A percentile compares a stretch with the other conserved stretches of the same genome.
Evolutionary conservation across 2,888 invertebrate genomes (phyloP).

Genomic region (Apodemia mormo): DNA sequence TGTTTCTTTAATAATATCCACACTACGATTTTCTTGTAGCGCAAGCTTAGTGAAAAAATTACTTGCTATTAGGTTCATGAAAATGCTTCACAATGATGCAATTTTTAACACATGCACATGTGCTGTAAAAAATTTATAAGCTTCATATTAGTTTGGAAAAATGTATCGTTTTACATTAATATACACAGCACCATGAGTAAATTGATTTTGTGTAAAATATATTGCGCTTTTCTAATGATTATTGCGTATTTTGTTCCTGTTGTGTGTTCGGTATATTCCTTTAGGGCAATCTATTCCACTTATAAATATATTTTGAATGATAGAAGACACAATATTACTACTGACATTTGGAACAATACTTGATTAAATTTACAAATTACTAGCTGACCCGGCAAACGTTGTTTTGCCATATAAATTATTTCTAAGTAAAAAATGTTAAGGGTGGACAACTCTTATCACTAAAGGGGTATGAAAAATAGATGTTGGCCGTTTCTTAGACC

Average conservation of each 20-base stretch:
- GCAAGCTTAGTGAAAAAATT: background rate
- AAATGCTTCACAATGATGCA: background rate
- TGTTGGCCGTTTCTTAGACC: too few species aligned
- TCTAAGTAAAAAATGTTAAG: too few species aligned
- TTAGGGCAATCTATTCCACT: background rate
- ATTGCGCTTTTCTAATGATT: background rate
- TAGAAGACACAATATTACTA: too few species aligned
- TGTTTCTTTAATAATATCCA: background rate
- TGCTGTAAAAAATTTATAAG: background rate
- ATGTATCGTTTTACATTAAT: background rate
- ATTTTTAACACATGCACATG: background rate
- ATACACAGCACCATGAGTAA: background rate
- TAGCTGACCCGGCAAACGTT: too few species aligned
- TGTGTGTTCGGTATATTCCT: background rate
- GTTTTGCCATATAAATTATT: too few species aligned
- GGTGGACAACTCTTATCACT: too few species aligned
- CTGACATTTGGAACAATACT: too few species aligned
- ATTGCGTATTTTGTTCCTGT: background rate
- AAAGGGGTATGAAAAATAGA: too few species aligned
- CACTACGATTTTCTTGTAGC: too few species aligned
- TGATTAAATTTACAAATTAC: too few species aligned
- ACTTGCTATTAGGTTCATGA: background rate
- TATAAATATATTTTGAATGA: too few species aligned
- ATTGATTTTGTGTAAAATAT: background rate
- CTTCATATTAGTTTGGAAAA: background rate